Evolutionary conservation across 2,797 vertebrate genomes (phyloP).

Genomic region (Rhinophrynus dorsalis): DNA sequence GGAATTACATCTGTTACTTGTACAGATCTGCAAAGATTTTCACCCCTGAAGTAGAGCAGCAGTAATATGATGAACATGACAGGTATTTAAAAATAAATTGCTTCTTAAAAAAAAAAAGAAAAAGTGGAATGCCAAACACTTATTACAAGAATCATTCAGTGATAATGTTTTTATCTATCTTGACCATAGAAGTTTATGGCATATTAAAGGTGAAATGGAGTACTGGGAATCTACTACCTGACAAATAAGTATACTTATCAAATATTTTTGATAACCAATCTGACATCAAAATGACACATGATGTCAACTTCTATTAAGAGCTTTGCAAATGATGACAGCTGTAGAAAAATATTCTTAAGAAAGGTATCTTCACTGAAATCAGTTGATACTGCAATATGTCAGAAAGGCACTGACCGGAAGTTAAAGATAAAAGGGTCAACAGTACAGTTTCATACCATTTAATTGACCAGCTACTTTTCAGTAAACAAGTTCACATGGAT

Average conservation of each 20-base stretch:
- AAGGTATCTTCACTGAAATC: constrained; percentile 20
- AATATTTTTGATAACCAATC: constrained; percentile 60
- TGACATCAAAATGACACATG: constrained; percentile 63
- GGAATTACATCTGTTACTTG: constrained; percentile 23
- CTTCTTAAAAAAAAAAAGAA: constrained; percentile 39
- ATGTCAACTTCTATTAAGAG: constrained; percentile 65
- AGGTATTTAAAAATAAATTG: constrained; percentile 62
- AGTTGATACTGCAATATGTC: constrained; percentile 4
- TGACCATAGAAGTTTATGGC: constrained; percentile 49
- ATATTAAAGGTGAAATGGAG: constrained; percentile 55
- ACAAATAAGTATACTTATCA: constrained; percentile 64
- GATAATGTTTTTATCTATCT: constrained; percentile 47
- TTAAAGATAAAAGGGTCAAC: constrained; percentile 25
- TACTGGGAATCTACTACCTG: constrained; percentile 58
- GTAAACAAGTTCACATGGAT: neutral
- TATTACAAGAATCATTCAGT: constrained; percentile 44
- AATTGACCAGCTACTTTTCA: neutral
- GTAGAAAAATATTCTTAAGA: constrained; percentile 56
- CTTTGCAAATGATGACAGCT: constrained; percentile 62
- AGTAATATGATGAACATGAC: constrained; percentile 59
- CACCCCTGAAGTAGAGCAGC: constrained; percentile 61
- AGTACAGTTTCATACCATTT: constrained; percentile 16
- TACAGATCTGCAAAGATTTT: constrained; percentile 35
- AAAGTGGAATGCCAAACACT: constrained; percentile 31
- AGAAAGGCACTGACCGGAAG: constrained; percentile 12